These are phyloP conservation scores for Sanderia malayensis DNA, from an alignment of 30 jellyfish, hydroid and myxozoan species.

Conservation along the genomic window DNA sequence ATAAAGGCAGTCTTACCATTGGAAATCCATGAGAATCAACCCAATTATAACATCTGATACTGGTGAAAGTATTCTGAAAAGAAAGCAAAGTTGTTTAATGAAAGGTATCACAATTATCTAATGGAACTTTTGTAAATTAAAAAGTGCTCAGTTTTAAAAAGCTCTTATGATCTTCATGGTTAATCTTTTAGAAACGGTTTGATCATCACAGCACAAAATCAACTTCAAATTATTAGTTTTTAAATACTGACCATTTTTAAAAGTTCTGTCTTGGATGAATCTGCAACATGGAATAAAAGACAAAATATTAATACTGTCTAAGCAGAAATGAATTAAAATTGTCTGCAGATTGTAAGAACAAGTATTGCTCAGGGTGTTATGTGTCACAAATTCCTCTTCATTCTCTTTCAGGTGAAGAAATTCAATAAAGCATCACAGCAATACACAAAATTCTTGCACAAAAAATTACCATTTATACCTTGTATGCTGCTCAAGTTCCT, in stretches of 20 bases:
- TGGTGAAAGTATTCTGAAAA: not conserved
- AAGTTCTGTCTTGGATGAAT: too few species aligned
- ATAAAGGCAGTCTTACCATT: not conserved
- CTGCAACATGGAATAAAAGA: not conserved
- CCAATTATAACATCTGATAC: not conserved
- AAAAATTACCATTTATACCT: too few species aligned
- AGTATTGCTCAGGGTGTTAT: constrained; percentile 15
- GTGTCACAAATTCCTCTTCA: too few species aligned
- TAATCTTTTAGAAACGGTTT: not conserved
- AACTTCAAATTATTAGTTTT: too few species aligned
- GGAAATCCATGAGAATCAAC: not conserved
- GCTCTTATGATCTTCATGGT: constrained; percentile 22
- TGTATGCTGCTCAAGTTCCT: too few species aligned
- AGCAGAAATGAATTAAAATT: not conserved
- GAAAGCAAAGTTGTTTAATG: not conserved
- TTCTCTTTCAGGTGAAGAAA: constrained; percentile 56
- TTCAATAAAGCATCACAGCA: constrained; percentile 51
- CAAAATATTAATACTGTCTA: not conserved
- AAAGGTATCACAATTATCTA: not conserved
- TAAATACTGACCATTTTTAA: too few species aligned
- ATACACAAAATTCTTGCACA: too few species aligned
- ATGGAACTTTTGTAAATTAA: too few species aligned
- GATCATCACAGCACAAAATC: constrained; percentile 3
- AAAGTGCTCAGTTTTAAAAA: constrained; percentile 68
- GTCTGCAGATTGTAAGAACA: not conserved